Evolutionary conservation across 2,113 vertebrate genomes (phyloP).

Genomic region (Bubalus kerabau): DNA sequence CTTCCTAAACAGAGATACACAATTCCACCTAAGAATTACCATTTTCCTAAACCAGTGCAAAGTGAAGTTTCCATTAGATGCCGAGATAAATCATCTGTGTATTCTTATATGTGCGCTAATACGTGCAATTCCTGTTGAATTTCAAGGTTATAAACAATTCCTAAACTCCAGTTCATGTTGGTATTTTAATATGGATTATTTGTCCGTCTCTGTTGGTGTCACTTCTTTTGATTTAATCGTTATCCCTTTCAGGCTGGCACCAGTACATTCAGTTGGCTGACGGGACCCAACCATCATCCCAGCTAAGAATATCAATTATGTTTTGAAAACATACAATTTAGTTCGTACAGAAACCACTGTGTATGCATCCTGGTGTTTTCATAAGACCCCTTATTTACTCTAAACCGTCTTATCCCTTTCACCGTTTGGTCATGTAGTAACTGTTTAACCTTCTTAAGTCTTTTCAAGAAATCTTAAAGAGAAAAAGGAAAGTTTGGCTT

Average conservation of each 20-base stretch:
- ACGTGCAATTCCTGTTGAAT: conserved; percentile 6
- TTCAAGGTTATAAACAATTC: conserved; percentile 59
- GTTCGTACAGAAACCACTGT: conserved; percentile 14
- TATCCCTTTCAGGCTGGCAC: background rate
- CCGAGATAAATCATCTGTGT: conserved; percentile 27
- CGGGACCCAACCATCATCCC: background rate
- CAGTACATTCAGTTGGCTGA: background rate
- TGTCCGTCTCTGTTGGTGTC: background rate
- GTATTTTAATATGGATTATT: conserved; percentile 27
- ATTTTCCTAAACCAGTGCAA: conserved; percentile 36
- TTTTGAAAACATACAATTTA: conserved; percentile 45
- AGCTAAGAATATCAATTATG: conserved; percentile 39
- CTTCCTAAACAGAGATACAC: background rate
- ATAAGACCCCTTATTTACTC: conserved; percentile 61
- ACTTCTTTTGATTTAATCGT: conserved; percentile 31
- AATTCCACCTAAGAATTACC: background rate
- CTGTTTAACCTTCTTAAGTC: conserved; percentile 50
- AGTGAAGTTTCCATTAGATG: background rate
- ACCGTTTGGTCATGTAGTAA: conserved; percentile 26
- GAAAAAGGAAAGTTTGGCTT: background rate
- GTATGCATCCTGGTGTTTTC: conserved; percentile 28
- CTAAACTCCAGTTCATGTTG: background rate
- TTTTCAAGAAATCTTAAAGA: conserved; percentile 41
- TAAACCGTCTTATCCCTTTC: conserved; percentile 59
- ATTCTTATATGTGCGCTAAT: background rate